Evolutionary conservation across 2,888 invertebrate genomes (phyloP).

Genomic region (Phaonia tiefii): DNA sequence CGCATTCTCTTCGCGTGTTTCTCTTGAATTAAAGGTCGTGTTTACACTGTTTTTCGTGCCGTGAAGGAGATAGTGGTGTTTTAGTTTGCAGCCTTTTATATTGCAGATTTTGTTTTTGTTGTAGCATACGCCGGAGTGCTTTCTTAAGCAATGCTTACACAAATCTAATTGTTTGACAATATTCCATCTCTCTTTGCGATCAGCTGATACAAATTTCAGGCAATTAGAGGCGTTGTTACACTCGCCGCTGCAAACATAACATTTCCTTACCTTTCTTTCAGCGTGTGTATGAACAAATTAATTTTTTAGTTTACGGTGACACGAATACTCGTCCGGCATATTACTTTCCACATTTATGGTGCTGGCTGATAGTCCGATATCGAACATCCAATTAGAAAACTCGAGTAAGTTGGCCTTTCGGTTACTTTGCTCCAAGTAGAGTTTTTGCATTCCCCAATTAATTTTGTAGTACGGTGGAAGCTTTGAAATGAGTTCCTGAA

Average conservation of each 20-base stretch:
- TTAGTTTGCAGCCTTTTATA: slow-evolving; percentile 40
- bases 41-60: background rate
- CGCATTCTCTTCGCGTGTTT: background rate
- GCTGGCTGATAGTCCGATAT: background rate
- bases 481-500: slow-evolving; percentile 28
- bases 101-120: slow-evolving; percentile 33
- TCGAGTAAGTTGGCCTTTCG: background rate
- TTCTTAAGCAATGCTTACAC: slow-evolving; percentile 37
- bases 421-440: background rate
- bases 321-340: background rate
- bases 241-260: background rate
- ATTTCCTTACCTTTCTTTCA: slow-evolving; percentile 4
- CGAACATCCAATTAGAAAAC: background rate
- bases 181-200: slow-evolving; percentile 43
- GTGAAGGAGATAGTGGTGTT: slow-evolving; percentile 47
- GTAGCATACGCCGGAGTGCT: slow-evolving; percentile 28
- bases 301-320: background rate
- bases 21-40: background rate
- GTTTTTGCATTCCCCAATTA: background rate
- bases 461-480: slow-evolving; percentile 17
- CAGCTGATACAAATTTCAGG: slow-evolving; percentile 14
- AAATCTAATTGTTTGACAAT: slow-evolving; percentile 33
- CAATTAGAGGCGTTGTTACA: slow-evolving; percentile 13
- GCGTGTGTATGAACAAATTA: slow-evolving; percentile 18
- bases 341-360: background rate